Conservation (phyloP, 2,888 invertebrate species). For the Proisotoma minuta region DNA sequence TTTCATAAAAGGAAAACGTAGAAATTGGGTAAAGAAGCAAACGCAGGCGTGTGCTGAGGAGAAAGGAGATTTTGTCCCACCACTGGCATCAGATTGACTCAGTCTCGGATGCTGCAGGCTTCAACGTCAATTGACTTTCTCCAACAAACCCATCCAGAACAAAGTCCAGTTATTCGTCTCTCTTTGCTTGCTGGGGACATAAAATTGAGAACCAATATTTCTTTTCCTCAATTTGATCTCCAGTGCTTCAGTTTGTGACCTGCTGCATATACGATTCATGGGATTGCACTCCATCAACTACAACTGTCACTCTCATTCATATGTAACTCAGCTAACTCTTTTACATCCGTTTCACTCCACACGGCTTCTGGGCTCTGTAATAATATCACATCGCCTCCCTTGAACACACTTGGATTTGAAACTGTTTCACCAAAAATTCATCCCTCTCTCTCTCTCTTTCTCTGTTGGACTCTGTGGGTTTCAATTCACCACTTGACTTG, state of each 20-base stretch:
- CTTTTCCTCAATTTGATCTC: background rate
- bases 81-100: constrained; percentile 17
- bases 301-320: background rate
- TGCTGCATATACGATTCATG: background rate
- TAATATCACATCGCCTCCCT: no score
- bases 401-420: background rate
- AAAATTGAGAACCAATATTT: background rate
- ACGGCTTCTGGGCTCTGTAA: background rate
- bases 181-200: no score
- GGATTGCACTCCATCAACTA: background rate
- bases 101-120: constrained; percentile 19
- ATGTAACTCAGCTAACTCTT: background rate
- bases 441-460: background rate
- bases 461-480: background rate
- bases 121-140: constrained; percentile 20
- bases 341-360: background rate
- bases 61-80: constrained; percentile 22
- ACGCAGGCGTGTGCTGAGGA: constrained; percentile 19
- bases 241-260: background rate
- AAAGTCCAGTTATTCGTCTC: background rate
- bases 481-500: background rate
- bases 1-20: background rate
- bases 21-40: background rate
- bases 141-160: constrained; percentile 6
- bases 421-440: background rate